Evolutionary conservation across 2,888 invertebrate species (phyloP), one percentile per base, ranked within the genome.

Genomic region (Lobophora halterata): DNA sequence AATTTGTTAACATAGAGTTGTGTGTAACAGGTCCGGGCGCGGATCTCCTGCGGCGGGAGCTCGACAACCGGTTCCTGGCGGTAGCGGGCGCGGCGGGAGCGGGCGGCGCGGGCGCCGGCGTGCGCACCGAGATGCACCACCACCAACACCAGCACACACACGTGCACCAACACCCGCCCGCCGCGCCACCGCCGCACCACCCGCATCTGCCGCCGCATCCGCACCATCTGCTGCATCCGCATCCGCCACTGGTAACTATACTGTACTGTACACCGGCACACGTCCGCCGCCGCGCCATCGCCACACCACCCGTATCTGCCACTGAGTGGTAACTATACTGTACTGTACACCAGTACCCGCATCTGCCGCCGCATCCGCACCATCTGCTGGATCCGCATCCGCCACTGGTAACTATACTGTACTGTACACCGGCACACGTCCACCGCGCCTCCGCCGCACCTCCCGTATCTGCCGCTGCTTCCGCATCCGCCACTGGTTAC

Each of bases 111-210:
- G 71, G 92, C 58, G 87, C 92, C 53, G 56, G 73, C 79, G 89
- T 93, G 67, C 91, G 95, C 65, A 95, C 95, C 30, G 96, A 95
- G 88, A 93, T 96, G 91, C 96, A 96, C 79, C 96, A 96, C 87
- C 96, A 96, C 88, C 96, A 95, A 79, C 67, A 96, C 83, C 96
- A 96, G 71, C 96, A 96, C 77, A 95, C 95, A 33, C 95, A 96
- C 80, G 93, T 96, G 65, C 96, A 96, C 88, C 95, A 95, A 70
- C 95, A 95, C 75, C 93, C 94, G 55, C 90, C 93, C 38, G 73
- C 90, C 92, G 30, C 89, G 90, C 40, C 28, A 66, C 93, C 94
- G 72, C 92, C 95, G 48, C 95, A 95, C 79, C 95, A 94, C 53
- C 61, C 33, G 54, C 65, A 18, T 65, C 65, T 52, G 43, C 55